Base-by-base conservation (phyloP, 2,113 vertebrate species). In the Pyrgilauda ruficollis region DNA sequence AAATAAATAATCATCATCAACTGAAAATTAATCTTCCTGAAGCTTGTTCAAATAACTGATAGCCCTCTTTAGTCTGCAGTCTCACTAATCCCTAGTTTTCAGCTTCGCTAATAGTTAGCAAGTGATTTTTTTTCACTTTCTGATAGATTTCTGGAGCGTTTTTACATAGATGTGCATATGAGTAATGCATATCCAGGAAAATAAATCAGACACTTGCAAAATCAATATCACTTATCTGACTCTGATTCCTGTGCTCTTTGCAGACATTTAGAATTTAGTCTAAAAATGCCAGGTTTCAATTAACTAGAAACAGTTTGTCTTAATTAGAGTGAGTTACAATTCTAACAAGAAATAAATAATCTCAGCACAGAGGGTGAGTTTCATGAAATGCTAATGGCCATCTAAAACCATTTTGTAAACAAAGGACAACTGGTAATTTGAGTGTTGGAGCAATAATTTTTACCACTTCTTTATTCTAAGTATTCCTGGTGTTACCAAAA, bases 301-400 rank as follows among this genome's bases (percentile, higher is more conserved):
- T 98, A 97, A 97, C 95, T 96, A 96, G 88, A 93, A 98, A 97
- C 73, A 95, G 90, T 98, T 98, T 89, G 91, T 97, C 97, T 97
- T 97, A 97, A 98, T 97, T 98, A 97, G 39, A 53, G 68, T 39
- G 56, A 93, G 84, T 96, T 97, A 68, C 46, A 28, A 37, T 92
- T 90, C 80, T 93, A 97, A 97, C 37, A 96, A 94, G 73, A 97
- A 97, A 98, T 94, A 98, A 97, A 97, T 97, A 95, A 96, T 94
- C 53, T 96, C 90, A 87, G 49, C 61, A 78, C 27, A 94, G 79
- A 96, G 93, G 83, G 77, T 66, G 89, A 93, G 53, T 94, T 97
- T 95, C 92, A 19, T 89, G 74, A 97, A 96, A 96, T 92, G 73
- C 16, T 94, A 97, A 96, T 55, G 73, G 23, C 68, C 52, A 70